Evolutionary conservation across 2,888 invertebrate genomes (phyloP), one percentile per base, ranked within the genome.

Genomic region (Rosalia funebris): DNA sequence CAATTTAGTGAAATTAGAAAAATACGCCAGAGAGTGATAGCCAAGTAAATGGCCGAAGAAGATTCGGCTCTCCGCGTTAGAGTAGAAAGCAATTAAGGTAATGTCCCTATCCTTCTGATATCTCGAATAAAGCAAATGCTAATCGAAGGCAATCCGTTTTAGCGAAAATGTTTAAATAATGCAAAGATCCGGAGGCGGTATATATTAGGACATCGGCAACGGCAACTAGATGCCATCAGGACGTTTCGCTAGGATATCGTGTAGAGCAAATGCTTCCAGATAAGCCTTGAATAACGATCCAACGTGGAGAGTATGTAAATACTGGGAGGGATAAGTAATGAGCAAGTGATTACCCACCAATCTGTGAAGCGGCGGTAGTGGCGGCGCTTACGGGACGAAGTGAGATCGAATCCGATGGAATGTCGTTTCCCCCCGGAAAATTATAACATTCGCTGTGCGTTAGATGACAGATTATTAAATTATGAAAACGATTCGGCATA

Each of bases 321-420:
- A 71, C 63, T 60, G 62, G 63, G 66, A 60, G 63, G 73, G 76
- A 73, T 76, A 76, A 77, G 76, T 79, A 77, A 78, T 74, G 78
- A 79, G 77, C 72, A 75, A 79, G 78, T 78, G 79, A 79, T 80
- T 79, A 79, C 77, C 77, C 73, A 77, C 76, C 79, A 78, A 78
- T 79, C 78, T 75, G 73, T 68, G 68, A 70, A 74, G 74, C 74
- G 74, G 75, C 25, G 25, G 25, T 3, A 3, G 25, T 25, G 4
- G 25, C 4, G 25, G 25, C 7, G 25, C 25, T 7, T 3, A 25
- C 4, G 25, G 25, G 25, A 25, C 25, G 25, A 5, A 25, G 7
- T 7, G 3, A n/a, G n/a, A n/a, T n/a, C n/a, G n/a, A n/a, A n/a
- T n/a, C n/a, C n/a, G n/a, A n/a, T n/a, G n/a, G n/a, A n/a, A n/a